Base-by-base conservation (phyloP, 2,113 vertebrate species). In the Taurulus bubalis region DNA sequence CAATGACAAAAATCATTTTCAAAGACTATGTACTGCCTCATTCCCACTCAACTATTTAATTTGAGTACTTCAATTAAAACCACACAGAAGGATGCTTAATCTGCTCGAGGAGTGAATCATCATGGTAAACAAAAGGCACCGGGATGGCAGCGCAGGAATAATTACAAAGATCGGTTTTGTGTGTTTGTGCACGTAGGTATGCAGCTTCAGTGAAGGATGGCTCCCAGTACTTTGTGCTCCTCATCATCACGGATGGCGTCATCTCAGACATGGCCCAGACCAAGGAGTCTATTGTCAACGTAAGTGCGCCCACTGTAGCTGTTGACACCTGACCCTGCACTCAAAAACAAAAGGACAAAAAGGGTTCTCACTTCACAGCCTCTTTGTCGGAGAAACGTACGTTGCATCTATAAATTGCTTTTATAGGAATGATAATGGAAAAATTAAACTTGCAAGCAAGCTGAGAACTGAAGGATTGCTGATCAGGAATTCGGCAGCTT, bases 181-280 rank as follows among this genome's bases (percentile, higher is more conserved):
- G 16, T 85, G 40, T 85, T 76, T 76, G 38, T 79, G 22, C 85
- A 9, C 12, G 0, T 53, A 98, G 97, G 86, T 98, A 99, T 26
- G 97, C 97, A 75, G 92, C 97, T 16, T 98, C 97, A 0, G 95
- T 98, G 85, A 97, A 96, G 90, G 97, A 99, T 40, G 97, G 97
- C 84, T 99, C 97, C n/a, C 97, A 99, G 94, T 99, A 99, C 91
- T 99, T 99, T 90, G 93, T 99, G 85, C 96, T 99, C 74, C 97
- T 99, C 90, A 98, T 99, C 93, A 92, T 99, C 91, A 99, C 97
- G 3, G 97, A 99, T 6, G 97, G 97, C 20, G 97, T 99, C 83
- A 99, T 99, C 94, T 98, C 97, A 12, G 97, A 99, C 89, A 98
- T 99, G 97, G 97, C 97, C 80, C 97, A 98, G 90, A 96, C 97